Evolutionary conservation across 2,888 invertebrate genomes (phyloP).

Genomic region (Mellilla xanthometata): DNA sequence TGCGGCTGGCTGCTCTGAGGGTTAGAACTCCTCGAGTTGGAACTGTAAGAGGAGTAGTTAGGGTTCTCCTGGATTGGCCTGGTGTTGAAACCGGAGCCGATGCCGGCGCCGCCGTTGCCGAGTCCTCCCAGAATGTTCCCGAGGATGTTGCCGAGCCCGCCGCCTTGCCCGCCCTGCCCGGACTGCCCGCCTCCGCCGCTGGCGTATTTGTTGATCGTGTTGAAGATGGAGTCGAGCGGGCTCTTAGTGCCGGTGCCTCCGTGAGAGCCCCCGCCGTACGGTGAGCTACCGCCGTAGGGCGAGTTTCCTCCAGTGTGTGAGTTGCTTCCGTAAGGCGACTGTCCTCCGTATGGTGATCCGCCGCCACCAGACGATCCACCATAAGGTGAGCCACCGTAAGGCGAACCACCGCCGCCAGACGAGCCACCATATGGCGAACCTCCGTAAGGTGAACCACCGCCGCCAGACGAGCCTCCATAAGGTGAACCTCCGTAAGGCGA

Average conservation of each 20-base stretch:
- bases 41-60: conserved; percentile 62
- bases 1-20: conserved; percentile 56
- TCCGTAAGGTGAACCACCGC: conserved; percentile 26
- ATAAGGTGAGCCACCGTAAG: conserved; percentile 19
- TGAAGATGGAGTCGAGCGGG: conserved; percentile 54
- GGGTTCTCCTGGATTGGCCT: conserved; percentile 75
- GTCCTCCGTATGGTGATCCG: conserved; percentile 29
- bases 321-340: conserved; percentile 41
- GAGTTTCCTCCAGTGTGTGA: conserved; percentile 39
- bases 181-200: conserved; percentile 40
- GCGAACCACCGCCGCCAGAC: conserved; percentile 26
- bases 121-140: conserved; percentile 64
- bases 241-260: conserved; percentile 33
- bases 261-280: conserved; percentile 28
- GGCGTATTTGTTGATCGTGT: conserved; percentile 55
- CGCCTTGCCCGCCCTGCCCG: conserved; percentile 31
- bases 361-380: conserved; percentile 43
- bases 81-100: conserved; percentile 64
- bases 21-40: conserved; percentile 67
- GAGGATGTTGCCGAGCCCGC: conserved; percentile 62
- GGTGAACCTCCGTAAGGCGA: conserved; percentile 34
- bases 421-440: conserved; percentile 31
- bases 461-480: conserved; percentile 41
- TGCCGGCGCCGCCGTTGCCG: conserved; percentile 62
- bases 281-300: conserved; percentile 38